phyloP scores from a whole-genome alignment of 1,140 invertebrate genomes.

The Atta colombica region DNA sequence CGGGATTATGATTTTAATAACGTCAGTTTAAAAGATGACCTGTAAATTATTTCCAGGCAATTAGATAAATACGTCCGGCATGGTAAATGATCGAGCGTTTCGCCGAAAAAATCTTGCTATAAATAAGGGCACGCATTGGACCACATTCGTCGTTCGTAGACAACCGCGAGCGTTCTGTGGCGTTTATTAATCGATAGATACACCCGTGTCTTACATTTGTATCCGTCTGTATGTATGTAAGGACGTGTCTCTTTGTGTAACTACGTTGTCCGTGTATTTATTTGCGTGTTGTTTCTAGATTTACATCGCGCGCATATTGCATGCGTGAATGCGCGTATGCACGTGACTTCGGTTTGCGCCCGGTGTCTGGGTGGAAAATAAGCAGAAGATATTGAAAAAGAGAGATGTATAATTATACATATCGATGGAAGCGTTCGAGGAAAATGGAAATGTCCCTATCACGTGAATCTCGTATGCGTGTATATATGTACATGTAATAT shows the following conservation, averaged over 20 bases:
- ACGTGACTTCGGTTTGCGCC: slow-evolving; percentile 23
- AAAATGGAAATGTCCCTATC: slow-evolving; percentile 31
- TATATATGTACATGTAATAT: slow-evolving; percentile 13
- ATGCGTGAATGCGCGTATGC: slow-evolving; percentile 13
- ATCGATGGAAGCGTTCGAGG: slow-evolving; percentile 31
- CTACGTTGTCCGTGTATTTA: slow-evolving; percentile 70
- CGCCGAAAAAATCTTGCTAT: slow-evolving; percentile 30
- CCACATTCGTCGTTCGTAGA: slow-evolving; percentile 69
- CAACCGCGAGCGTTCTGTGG: slow-evolving; percentile 61
- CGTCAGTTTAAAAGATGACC: neutral
- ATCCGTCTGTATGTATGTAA: slow-evolving; percentile 65
- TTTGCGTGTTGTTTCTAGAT: slow-evolving; percentile 65
- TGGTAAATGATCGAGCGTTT: slow-evolving; percentile 51
- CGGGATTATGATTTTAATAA: neutral
- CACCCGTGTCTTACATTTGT: slow-evolving; percentile 59
- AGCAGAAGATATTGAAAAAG: neutral
- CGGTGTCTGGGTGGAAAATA: slow-evolving; percentile 29
- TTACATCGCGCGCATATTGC: neutral
- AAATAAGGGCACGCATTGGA: slow-evolving; percentile 53
- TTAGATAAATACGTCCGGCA: slow-evolving; percentile 5
- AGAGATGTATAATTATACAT: neutral
- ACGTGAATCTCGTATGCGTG: slow-evolving; percentile 35
- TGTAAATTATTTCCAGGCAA: neutral
- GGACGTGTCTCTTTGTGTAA: slow-evolving; percentile 61
- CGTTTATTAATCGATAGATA: slow-evolving; percentile 66